phyloP scores from a whole-genome alignment of 1,140 invertebrate genomes.

The Cotesia glomerata region DNA sequence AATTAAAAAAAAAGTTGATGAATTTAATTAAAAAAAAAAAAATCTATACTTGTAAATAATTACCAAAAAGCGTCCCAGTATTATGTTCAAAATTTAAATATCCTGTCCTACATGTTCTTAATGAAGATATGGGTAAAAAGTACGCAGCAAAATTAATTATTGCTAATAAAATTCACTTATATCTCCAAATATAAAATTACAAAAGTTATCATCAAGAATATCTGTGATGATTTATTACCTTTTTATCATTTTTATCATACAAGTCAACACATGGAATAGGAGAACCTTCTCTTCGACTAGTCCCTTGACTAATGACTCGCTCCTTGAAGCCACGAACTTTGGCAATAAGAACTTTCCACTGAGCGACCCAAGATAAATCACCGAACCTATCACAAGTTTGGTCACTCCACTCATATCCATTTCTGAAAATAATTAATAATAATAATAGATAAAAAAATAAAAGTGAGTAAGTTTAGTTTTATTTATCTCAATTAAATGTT shows the following conservation, averaged over 20 bases:
- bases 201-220: not conserved
- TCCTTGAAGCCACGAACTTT: slow-evolving; percentile 73
- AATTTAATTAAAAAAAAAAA: too few species aligned
- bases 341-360: slow-evolving; percentile 73
- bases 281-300: slow-evolving; percentile 37
- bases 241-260: slow-evolving; percentile 35
- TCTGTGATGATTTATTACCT: slow-evolving; percentile 37
- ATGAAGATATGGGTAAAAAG: too few species aligned
- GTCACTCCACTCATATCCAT: slow-evolving; percentile 66
- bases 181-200: too few species aligned
- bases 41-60: too few species aligned
- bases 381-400: slow-evolving; percentile 75
- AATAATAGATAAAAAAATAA: not conserved
- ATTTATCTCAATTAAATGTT: too few species aligned
- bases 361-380: slow-evolving; percentile 68
- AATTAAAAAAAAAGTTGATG: too few species aligned
- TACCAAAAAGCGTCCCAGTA: too few species aligned
- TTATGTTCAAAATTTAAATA: too few species aligned
- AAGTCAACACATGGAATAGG: slow-evolving; percentile 47
- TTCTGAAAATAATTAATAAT: slow-evolving; percentile 4
- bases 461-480: not conserved
- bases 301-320: slow-evolving; percentile 39
- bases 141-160: not conserved
- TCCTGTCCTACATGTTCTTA: too few species aligned
- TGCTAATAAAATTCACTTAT: too few species aligned